These are phyloP conservation scores for Deilephila porcellus DNA, from an alignment of 2,888 invertebrate species.

Conservation along the genomic window DNA sequence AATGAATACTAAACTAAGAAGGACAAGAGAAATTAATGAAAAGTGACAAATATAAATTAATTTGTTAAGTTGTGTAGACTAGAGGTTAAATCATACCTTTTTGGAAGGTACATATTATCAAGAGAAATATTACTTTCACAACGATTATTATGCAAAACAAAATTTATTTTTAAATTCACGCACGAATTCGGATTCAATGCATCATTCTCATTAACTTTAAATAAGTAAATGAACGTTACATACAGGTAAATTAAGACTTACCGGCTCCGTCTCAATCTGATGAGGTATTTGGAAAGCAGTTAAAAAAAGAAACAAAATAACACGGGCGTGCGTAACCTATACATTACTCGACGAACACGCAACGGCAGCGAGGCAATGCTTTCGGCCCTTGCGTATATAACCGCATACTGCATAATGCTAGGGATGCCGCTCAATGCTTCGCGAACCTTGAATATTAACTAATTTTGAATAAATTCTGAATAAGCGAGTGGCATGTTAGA, in stretches of 20 bases:
- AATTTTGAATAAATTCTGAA: background rate
- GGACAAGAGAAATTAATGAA: too few species aligned
- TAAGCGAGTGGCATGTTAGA: too few species aligned
- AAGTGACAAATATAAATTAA: too few species aligned
- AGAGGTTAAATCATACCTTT: too few species aligned
- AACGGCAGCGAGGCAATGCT: slow-evolving; percentile 61
- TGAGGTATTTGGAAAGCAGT: slow-evolving; percentile 52
- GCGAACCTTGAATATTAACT: background rate
- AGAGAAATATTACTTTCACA: too few species aligned
- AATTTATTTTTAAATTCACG: too few species aligned
- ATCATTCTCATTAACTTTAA: background rate
- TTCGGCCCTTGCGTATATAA: slow-evolving; percentile 63
- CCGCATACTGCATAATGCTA: slow-evolving; percentile 49
- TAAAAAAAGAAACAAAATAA: slow-evolving; percentile 53
- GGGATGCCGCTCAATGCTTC: slow-evolving; percentile 51
- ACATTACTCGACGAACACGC: slow-evolving; percentile 69
- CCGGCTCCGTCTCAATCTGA: slow-evolving; percentile 52
- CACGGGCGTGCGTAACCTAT: slow-evolving; percentile 70
- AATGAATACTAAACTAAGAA: too few species aligned
- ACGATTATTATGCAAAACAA: too few species aligned
- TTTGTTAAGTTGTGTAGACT: too few species aligned
- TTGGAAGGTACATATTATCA: too few species aligned
- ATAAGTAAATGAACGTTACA: slow-evolving; percentile 20
- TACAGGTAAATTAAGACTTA: slow-evolving; percentile 30
- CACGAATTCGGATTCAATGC: too few species aligned